These are phyloP conservation scores for Hypocryptadius cinnamomeus DNA, from an alignment of 2,113 vertebrate species.

Conservation along the genomic window DNA sequence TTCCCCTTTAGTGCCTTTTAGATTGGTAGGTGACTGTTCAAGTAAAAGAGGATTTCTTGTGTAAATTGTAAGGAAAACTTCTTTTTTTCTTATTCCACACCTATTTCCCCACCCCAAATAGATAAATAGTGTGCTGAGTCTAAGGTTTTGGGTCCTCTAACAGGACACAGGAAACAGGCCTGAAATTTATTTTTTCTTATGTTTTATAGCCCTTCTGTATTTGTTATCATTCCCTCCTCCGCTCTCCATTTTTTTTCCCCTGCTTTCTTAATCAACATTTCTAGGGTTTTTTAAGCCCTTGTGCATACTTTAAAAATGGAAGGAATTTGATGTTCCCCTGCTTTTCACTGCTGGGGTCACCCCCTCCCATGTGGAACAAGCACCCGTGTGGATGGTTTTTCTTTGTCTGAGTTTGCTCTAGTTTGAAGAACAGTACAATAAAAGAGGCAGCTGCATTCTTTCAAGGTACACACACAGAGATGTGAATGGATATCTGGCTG, in stretches of 20 bases:
- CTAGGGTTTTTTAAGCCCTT: neutral
- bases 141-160: neutral
- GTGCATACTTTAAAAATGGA: neutral
- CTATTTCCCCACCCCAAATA: neutral
- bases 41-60: neutral
- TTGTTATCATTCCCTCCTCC: neutral
- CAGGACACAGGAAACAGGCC: neutral
- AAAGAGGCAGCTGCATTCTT: neutral
- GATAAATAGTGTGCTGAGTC: neutral
- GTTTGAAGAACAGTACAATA: neutral
- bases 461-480: no score
- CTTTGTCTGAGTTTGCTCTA: neutral
- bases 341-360: neutral
- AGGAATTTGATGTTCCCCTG: neutral
- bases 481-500: neutral
- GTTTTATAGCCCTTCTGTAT: neutral
- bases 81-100: neutral
- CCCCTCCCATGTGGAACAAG: neutral
- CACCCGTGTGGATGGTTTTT: neutral
- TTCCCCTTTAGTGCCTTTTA: neutral
- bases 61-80: neutral
- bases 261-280: neutral
- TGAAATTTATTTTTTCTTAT: neutral
- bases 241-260: fast-evolving
- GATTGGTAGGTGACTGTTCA: neutral